phyloP scores from a whole-genome alignment of 37 sponge, comb jelly and placozoan species.

The Theonella swinhoei region DNA sequence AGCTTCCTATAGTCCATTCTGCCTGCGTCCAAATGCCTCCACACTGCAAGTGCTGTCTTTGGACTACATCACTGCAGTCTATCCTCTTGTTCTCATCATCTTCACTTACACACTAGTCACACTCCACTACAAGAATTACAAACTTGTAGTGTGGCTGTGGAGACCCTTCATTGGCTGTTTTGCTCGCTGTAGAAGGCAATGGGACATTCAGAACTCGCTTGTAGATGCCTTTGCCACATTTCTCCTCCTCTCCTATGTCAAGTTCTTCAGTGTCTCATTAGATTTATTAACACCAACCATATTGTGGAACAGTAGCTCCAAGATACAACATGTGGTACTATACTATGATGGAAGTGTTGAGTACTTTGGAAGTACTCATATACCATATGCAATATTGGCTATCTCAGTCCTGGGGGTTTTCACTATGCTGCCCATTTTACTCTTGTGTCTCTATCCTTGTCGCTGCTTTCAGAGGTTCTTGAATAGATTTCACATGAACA shows the following conservation, averaged over 20 bases:
- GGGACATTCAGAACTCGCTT: background rate
- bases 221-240: background rate
- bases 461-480: background rate
- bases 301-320: background rate
- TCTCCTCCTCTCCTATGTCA: background rate
- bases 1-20: background rate
- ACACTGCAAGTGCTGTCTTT: background rate
- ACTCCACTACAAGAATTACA: background rate
- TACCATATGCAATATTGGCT: background rate
- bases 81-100: background rate
- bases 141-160: background rate
- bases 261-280: background rate
- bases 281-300: background rate
- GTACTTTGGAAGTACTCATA: background rate
- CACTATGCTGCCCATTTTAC: background rate
- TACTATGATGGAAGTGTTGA: no score
- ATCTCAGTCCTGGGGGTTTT: background rate
- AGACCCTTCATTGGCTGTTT: background rate
- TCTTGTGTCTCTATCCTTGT: slow-evolving; percentile 3
- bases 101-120: background rate
- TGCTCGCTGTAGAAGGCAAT: background rate
- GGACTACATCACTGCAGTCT: background rate
- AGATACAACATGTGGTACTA: no score
- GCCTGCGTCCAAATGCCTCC: background rate
- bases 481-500: background rate